Evolutionary conservation across 2,797 vertebrate genomes (phyloP).

Genomic region (Platalea minor): DNA sequence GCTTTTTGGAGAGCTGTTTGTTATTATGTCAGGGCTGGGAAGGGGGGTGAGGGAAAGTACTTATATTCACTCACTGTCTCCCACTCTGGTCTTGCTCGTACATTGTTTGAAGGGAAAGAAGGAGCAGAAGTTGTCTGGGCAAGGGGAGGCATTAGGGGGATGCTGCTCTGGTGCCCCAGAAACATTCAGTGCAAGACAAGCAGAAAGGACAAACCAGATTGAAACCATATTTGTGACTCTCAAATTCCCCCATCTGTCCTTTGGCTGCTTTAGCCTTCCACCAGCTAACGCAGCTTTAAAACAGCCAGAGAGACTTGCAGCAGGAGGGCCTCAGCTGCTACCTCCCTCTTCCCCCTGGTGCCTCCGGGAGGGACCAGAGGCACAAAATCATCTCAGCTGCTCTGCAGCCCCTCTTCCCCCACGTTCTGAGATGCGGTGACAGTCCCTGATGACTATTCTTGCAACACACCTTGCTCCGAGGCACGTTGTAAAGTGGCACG

Average conservation of each 20-base stretch:
- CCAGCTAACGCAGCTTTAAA: neutral
- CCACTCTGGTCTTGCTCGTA: neutral
- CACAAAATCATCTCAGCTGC: neutral
- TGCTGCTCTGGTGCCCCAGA: neutral
- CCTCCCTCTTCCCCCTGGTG: fast-evolving
- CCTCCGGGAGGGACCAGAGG: neutral
- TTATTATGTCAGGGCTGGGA: slow-evolving; percentile 64
- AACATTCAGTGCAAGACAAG: neutral
- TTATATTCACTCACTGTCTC: slow-evolving; percentile 33
- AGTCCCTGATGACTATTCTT: neutral
- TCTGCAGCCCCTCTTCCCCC: neutral
- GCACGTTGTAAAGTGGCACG: fast-evolving
- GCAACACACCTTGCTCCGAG: neutral
- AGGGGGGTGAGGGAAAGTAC: slow-evolving; percentile 19
- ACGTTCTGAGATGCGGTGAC: neutral
- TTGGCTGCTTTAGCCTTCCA: neutral
- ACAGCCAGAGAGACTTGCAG: fast-evolving
- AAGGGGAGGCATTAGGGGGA: neutral
- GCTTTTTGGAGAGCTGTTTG: slow-evolving; percentile 77
- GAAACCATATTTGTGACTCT: neutral
- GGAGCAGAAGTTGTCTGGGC: neutral
- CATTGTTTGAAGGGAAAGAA: neutral
- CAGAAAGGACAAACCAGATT: neutral
- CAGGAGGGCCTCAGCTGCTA: neutral
- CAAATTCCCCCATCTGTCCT: neutral